phyloP scores from a whole-genome alignment of 2,113 vertebrate species.

The Forbesichthys agassizii region DNA sequence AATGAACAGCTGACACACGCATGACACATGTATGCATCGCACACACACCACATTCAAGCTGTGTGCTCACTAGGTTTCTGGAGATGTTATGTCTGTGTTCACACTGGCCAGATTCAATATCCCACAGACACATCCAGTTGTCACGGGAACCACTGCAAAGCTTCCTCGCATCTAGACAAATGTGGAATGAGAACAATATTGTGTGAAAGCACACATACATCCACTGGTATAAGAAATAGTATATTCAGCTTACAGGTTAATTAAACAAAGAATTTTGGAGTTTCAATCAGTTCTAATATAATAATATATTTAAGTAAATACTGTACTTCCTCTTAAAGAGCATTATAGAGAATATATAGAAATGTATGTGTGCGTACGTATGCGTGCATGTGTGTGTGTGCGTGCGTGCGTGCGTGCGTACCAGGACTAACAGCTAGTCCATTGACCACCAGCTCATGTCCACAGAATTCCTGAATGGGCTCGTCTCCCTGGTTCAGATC shows the following conservation, averaged over 20 bases:
- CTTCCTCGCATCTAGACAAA: constrained; percentile 78
- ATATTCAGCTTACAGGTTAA: not conserved
- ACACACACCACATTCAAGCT: constrained; percentile 6
- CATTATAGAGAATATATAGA: too few relatives aligned
- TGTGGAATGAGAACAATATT: constrained; percentile 5
- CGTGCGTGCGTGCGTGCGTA: constrained; percentile 47
- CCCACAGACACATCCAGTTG: constrained; percentile 93
- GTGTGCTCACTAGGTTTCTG: constrained; percentile 87
- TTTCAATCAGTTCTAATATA: not conserved
- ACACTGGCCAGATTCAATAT: constrained; percentile 84
- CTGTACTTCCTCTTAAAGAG: too few relatives aligned
- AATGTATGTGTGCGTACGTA: not conserved
- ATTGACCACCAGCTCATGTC: constrained; percentile 90
- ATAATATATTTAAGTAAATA: too few relatives aligned
- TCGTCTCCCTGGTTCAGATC: constrained; percentile 76
- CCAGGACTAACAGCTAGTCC: constrained; percentile 90
- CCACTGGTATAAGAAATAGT: not conserved
- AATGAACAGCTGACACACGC: too few relatives aligned
- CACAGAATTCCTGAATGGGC: constrained; percentile 83
- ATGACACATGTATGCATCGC: not conserved
- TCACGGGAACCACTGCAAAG: constrained; percentile 92
- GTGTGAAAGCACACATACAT: not conserved
- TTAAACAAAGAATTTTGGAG: not conserved
- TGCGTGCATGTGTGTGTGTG: not conserved
- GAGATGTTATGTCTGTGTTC: constrained; percentile 83